Evolutionary conservation across 1,140 invertebrate genomes (phyloP).

Genomic region (Rhagoletis pomonella): DNA sequence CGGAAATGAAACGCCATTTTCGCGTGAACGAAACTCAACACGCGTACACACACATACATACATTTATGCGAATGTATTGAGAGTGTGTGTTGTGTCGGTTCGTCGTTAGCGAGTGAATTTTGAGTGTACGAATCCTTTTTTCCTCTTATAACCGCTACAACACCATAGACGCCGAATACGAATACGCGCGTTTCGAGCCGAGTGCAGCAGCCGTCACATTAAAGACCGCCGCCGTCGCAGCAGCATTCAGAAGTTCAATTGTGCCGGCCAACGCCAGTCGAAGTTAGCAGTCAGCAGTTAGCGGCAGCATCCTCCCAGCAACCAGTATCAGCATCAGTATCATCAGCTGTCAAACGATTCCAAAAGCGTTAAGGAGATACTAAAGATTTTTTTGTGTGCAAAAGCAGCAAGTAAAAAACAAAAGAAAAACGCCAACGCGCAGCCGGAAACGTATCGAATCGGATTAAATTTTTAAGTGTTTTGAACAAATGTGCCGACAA

Average conservation of each 20-base stretch:
- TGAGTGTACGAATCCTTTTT: conserved; percentile 4
- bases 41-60: not conserved
- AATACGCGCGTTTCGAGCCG: not conserved
- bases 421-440: not conserved
- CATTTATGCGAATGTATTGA: conserved; percentile 16
- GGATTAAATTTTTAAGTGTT: not conserved
- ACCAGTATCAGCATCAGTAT: not conserved
- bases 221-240: conserved; percentile 21
- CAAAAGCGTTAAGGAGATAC: not conserved
- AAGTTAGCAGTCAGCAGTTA: conserved; percentile 50
- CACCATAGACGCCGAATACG: not conserved
- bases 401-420: not conserved
- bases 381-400: too few species aligned
- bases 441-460: not conserved
- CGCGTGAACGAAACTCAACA: conserved; percentile 60
- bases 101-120: conserved; percentile 24
- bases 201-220: conserved; percentile 37
- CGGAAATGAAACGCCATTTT: conserved; percentile 63
- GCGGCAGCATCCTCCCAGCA: conserved; percentile 43
- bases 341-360: not conserved
- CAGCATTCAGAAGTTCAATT: conserved; percentile 44
- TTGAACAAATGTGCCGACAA: not conserved
- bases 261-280: conserved; percentile 49
- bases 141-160: not conserved
- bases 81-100: conserved; percentile 54